Evolutionary conservation across 2,113 vertebrate species (phyloP).

Genomic region (Notothenia coriiceps): DNA sequence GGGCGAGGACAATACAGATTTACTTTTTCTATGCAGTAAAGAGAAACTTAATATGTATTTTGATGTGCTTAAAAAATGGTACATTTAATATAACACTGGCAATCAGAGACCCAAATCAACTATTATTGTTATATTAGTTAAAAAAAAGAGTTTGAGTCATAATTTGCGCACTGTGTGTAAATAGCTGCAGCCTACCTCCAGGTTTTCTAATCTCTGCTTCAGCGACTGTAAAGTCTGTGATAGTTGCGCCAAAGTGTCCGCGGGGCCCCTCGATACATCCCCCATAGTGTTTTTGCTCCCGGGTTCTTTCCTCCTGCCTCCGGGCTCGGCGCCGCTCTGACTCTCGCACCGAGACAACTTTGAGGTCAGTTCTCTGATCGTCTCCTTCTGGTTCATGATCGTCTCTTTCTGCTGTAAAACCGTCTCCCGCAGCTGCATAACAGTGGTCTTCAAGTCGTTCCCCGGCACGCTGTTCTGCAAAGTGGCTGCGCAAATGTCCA

Average conservation of each 20-base stretch:
- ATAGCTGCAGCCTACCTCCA: constrained; percentile 88
- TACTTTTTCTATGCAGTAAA: not conserved
- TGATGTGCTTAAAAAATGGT: not conserved
- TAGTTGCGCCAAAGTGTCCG: constrained; percentile 94
- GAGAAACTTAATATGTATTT: constrained; percentile 27
- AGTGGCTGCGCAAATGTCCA: constrained; percentile 94
- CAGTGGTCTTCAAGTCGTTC: constrained; percentile 91
- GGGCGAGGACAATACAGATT: not conserved
- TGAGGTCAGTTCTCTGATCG: constrained; percentile 94
- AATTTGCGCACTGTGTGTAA: constrained; percentile 16
- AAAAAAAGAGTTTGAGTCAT: not conserved
- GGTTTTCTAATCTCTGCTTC: constrained; percentile 94
- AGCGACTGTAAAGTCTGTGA: constrained; percentile 96
- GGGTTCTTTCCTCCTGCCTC: constrained; percentile 84
- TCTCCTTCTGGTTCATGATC: constrained; percentile 96
- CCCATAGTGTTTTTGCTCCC: constrained; percentile 95
- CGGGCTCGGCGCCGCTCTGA: constrained; percentile 88
- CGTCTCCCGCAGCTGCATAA: constrained; percentile 95
- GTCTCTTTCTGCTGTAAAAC: constrained; percentile 98
- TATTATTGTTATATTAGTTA: not conserved
- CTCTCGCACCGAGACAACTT: constrained; percentile 96
- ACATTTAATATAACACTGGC: not conserved
- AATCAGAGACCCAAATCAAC: not conserved
- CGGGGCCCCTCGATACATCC: constrained; percentile 92
- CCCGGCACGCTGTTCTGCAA: constrained; percentile 89